Evolutionary conservation across 2,797 vertebrate species (phyloP), one percentile per base, ranked within the genome.

Genomic region (Chaunax sp.): DNA sequence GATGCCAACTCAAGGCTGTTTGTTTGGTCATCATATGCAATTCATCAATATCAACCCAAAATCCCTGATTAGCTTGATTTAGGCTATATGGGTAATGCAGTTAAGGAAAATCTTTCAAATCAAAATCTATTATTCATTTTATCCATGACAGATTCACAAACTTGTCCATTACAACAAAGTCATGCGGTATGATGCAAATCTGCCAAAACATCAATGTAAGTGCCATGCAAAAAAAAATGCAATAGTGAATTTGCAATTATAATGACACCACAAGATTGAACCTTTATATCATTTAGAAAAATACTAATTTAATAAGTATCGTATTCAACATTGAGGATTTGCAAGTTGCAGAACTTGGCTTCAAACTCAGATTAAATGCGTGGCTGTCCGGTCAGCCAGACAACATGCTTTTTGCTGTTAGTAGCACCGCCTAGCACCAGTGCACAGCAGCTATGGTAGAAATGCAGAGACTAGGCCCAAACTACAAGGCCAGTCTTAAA

Each of bases 401-500:
- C 64, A 77, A 75, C 83, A 82, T 80, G 87, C 67, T 89, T 47
- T 47, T 15, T 64, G 81, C 74, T 85, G 64, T 57, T 82, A 63
- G 10, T 87, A 86, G 80, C 81, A 83, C 65, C 78, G 62, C 68
- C 77, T 72, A 86, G 78, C 77, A 79, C 69, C 77, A 14, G 30
- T 43, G 75, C 64, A 62, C 72, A 77, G 75, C 70, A 72, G 80
- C 75, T 68, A 25, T 52, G 55, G 46, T 33, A 80, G 55, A 82
- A 79, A 80, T 70, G 81, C 57, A 86, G 63, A 78, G 47, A 74
- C 73, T 65, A 88, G 88, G 88, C 90, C 89, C 49, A 28, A 77
- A 69, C 55, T 64, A 47, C 46, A 52, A 72, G 78, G 78, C 78
- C 82, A 63, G 37, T 18, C 54, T 26, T 52, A 11, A 18, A 41